phyloP scores from a whole-genome alignment of 2,113 vertebrate species.

The Lepidothrix coronata region DNA sequence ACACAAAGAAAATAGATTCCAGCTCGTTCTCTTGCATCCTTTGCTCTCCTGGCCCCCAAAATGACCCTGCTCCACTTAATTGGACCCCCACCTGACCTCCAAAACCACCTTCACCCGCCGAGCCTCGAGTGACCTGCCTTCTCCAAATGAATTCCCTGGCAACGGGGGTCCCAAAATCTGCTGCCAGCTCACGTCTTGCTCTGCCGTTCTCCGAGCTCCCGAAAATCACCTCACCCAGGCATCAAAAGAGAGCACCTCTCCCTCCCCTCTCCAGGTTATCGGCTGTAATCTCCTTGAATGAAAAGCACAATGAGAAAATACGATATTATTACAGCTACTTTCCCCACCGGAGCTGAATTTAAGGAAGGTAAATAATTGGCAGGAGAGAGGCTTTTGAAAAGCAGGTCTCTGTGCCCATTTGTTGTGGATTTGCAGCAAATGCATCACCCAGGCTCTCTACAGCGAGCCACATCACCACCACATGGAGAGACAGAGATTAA shows the following conservation, averaged over 20 bases:
- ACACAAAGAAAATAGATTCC: neutral
- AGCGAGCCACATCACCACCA: neutral
- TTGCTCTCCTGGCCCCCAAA: neutral
- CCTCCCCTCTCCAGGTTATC: neutral
- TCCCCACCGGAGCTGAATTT: neutral
- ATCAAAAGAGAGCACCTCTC: neutral
- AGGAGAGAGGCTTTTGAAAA: constrained; percentile 2
- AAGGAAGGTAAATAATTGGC: constrained; percentile 33
- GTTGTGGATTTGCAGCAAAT: constrained; percentile 20
- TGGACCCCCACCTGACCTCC: neutral
- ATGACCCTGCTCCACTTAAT: neutral
- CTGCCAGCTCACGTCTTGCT: neutral
- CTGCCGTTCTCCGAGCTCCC: accelerated
- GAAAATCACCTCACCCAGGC: neutral
- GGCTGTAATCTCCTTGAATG: neutral
- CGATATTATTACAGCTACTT: neutral
- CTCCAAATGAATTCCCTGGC: neutral
- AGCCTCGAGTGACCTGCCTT: neutral
- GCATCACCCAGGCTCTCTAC: neutral
- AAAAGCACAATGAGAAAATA: neutral
- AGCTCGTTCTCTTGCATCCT: neutral
- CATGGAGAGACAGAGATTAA: constrained; percentile 7
- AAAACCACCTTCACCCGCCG: neutral
- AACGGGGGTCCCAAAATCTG: neutral
- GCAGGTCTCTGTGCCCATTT: neutral